Evolutionary conservation across 2,797 vertebrate genomes (phyloP), one percentile per base, ranked within the genome.

Genomic region (Euphonia xanthogaster): DNA sequence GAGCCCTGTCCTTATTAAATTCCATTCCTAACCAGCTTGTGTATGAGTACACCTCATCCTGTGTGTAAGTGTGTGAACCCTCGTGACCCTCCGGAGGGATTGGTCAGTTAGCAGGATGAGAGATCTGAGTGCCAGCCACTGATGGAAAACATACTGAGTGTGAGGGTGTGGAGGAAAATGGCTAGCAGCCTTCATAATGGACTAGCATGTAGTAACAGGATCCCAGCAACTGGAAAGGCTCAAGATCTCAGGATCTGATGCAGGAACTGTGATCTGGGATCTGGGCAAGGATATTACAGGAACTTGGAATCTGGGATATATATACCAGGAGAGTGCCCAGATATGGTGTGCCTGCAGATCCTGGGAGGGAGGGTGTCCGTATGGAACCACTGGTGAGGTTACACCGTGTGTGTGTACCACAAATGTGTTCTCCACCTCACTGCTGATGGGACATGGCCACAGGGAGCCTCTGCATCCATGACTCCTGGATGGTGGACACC

Each of bases 321-420:
- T 44, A 27, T 3, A 17, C 21, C 30, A 37, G 22, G 35, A 57
- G 57, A 35, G 57, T 10, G 14, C 28, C 12, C 7, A 8, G 21
- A 23, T 33, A 25, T 39, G 12, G 2, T 19, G 28, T 27, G 23
- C 6, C 57, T 53, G 67, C 16, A 23, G n/a, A 7, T 12, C 23
- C 5, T 2, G 12, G 16, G 57, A 19, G 15, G 15, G 28, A 50
- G 15, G 13, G 9, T 8, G 14, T 39, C 39, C 1, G 0, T 7
- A 2, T 10, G n/a, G 66, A 61, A 2, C 4, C 22, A 1, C 11
- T 14, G 47, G 18, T 7, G 57, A 62, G 12, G n/a, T 37, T 1
- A 12, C 23, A 27, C 3, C 48, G 19, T 16, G 14, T 27, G 28
- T 31, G 6, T 28, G 25, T 11, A 12, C 8, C 45, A 47, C 23